Percentiles rank a stretch among this genome's conserved stretches.
Conservation (phyloP, 1,140 invertebrate species). For the Apis mellifera region DNA sequence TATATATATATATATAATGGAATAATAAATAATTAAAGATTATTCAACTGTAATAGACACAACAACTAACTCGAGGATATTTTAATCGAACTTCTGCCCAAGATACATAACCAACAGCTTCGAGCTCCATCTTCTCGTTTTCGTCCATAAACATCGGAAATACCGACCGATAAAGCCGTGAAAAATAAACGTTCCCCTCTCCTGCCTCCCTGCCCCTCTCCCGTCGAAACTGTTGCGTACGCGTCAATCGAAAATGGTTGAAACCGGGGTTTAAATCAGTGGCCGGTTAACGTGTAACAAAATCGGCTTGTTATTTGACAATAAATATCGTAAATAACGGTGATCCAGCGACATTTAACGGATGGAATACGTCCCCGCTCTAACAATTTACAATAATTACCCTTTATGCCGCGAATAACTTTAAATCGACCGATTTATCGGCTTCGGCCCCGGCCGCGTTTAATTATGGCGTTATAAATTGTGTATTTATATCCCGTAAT, state of each 20-base stretch:
- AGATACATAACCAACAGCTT: too few relatives aligned
- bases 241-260: not conserved
- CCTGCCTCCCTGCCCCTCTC: too few relatives aligned
- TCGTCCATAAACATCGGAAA: too few relatives aligned
- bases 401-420: not conserved
- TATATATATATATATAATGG: too few relatives aligned
- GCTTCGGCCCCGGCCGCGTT: not conserved
- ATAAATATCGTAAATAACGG: conserved; percentile 14
- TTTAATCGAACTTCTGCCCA: too few relatives aligned
- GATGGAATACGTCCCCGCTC: not conserved
- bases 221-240: not conserved
- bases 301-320: not conserved
- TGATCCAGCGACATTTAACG: not conserved
- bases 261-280: not conserved
- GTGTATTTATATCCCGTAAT: conserved; percentile 11
- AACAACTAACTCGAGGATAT: too few relatives aligned
- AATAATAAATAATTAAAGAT: too few relatives aligned
- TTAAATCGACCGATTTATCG: conserved; percentile 20
- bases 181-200: too few relatives aligned
- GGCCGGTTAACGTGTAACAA: conserved; percentile 6
- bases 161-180: not conserved
- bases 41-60: too few relatives aligned
- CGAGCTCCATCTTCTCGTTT: too few relatives aligned
- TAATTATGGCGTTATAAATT: conserved; percentile 23
- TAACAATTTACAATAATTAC: conserved; percentile 3